phyloP scores from a whole-genome alignment of 2,797 vertebrate genomes.

The Peromyscus melanophrys region DNA sequence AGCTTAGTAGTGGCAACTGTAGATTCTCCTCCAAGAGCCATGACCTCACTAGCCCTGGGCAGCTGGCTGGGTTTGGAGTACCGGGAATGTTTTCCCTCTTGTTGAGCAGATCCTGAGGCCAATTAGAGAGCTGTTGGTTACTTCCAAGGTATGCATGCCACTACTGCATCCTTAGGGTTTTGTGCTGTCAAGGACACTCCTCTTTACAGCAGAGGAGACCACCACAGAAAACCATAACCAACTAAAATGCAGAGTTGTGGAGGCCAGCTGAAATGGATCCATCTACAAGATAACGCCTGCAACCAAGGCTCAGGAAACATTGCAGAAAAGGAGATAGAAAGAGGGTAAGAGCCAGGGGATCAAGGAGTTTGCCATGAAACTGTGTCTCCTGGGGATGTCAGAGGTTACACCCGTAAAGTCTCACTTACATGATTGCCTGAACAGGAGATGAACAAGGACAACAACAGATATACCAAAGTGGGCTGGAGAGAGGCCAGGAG shows the following conservation, averaged over 20 bases:
- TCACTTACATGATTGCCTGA: background rate
- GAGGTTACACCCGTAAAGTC: background rate
- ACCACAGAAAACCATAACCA: background rate
- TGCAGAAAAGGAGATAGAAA: background rate
- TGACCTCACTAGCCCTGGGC: background rate
- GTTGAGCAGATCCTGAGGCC: background rate
- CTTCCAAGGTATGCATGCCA: background rate
- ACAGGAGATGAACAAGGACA: background rate
- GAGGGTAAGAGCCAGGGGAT: background rate
- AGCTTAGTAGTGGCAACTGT: background rate
- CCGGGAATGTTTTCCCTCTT: background rate
- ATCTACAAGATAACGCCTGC: background rate
- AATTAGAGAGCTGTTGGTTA: background rate
- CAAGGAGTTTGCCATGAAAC: background rate
- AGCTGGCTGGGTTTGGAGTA: background rate
- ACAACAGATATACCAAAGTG: background rate
- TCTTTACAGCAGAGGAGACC: background rate
- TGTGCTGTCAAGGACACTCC: background rate
- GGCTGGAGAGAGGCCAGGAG: background rate
- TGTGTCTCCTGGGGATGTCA: background rate
- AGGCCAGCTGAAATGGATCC: background rate
- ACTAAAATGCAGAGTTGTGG: background rate
- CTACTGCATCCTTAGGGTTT: no score
- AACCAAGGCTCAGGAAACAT: background rate
- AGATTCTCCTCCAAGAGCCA: background rate